Conservation (phyloP, 2,888 invertebrate genomes). For the Drosophila pseudotakahashii region DNA sequence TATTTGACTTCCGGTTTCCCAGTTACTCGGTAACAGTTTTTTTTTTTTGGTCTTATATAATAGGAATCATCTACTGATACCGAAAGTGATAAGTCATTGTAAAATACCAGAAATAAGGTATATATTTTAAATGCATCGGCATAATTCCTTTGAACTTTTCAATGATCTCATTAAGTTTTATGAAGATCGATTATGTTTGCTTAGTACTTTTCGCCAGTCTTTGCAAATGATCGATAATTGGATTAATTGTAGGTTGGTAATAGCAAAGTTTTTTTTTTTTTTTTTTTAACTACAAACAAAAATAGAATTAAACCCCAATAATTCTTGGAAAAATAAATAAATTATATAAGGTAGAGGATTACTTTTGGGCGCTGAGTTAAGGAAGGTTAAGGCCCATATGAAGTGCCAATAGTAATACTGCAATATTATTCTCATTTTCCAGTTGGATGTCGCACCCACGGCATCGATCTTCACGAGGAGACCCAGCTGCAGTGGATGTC, state of each 20-base stretch:
- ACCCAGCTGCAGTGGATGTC: slow-evolving; percentile 98
- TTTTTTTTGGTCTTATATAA: background rate
- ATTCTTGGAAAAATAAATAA: background rate
- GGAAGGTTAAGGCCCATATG: background rate
- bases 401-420: background rate
- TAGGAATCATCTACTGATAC: background rate
- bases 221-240: slow-evolving; percentile 16
- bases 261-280: slow-evolving; percentile 1
- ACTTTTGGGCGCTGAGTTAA: background rate
- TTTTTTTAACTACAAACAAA: background rate
- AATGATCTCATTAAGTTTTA: slow-evolving; percentile 8
- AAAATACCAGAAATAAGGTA: background rate
- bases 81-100: background rate
- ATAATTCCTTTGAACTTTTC: slow-evolving; percentile 8
- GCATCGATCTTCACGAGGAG: slow-evolving; percentile 93
- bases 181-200: slow-evolving; percentile 8
- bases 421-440: slow-evolving; percentile 68
- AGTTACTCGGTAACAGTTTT: no score
- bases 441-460: slow-evolving; percentile 94
- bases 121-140: background rate
- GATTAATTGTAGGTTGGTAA: slow-evolving; percentile 1
- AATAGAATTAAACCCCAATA: slow-evolving; percentile 2
- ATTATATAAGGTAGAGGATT: background rate
- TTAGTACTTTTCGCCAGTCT: background rate
- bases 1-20: background rate